These are phyloP conservation scores for Schrankia costaestrigalis DNA, from an alignment of 2,888 invertebrate species.

Conservation along the genomic window DNA sequence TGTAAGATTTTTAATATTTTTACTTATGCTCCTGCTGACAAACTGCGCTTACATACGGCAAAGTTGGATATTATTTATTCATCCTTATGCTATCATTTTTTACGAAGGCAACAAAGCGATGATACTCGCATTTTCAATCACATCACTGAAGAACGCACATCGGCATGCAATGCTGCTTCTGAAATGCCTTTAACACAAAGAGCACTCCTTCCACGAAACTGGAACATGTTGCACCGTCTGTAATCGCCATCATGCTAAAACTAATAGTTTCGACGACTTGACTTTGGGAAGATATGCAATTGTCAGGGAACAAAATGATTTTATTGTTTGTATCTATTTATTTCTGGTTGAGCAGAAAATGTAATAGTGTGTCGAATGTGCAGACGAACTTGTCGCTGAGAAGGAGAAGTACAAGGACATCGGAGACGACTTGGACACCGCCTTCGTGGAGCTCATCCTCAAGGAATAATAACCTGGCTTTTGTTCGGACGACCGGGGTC, in stretches of 20 bases:
- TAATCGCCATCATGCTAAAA: conserved; percentile 40
- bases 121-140: too few relatives aligned
- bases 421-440: conserved; percentile 99
- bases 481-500: conserved; percentile 22
- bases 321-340: conserved; percentile 8
- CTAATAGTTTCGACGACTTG: conserved; percentile 62
- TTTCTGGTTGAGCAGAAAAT: conserved; percentile 14
- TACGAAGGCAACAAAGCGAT: neutral
- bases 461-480: conserved; percentile 80
- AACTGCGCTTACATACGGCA: conserved; percentile 37
- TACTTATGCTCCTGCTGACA: conserved; percentile 30
- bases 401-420: conserved; percentile 99
- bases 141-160: conserved; percentile 11
- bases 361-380: conserved; percentile 39
- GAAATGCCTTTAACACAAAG: conserved; percentile 8
- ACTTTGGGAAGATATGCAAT: conserved; percentile 44
- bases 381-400: conserved; percentile 97
- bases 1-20: conserved; percentile 52
- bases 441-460: conserved; percentile 96
- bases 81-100: too few relatives aligned
- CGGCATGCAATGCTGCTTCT: conserved; percentile 17
- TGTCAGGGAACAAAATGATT: conserved; percentile 3
- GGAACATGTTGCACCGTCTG: conserved; percentile 27
- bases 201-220: conserved; percentile 9
- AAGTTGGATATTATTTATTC: too few relatives aligned